phyloP scores from a whole-genome alignment of 2,113 vertebrate genomes.

The Lophochroa leadbeateri region DNA sequence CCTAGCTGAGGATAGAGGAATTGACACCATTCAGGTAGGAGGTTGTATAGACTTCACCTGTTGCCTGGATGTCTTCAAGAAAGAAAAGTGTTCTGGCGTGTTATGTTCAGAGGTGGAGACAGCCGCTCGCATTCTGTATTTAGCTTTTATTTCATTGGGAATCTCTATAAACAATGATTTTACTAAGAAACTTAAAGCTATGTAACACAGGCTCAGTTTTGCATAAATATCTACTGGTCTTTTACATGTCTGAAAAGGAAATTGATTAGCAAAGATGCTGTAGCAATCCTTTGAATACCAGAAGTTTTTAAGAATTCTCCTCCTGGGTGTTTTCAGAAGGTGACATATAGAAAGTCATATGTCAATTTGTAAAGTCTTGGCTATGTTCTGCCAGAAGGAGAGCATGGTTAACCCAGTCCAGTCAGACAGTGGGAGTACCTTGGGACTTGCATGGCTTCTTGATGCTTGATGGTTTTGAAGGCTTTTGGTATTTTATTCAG shows the following conservation, averaged over 20 bases:
- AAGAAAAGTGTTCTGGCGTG: background rate
- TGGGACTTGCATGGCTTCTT: background rate
- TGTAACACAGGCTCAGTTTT: background rate
- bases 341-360: background rate
- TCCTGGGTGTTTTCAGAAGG: background rate
- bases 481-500: background rate
- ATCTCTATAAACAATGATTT: background rate
- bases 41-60: background rate
- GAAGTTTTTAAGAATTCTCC: background rate
- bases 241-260: background rate
- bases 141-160: background rate
- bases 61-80: background rate
- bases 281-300: background rate
- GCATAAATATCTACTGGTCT: background rate
- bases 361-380: background rate
- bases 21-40: background rate
- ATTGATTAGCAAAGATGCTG: rapidly evolving
- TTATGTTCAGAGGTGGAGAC: background rate
- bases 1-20: background rate
- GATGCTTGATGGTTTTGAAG: background rate
- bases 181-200: background rate
- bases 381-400: background rate
- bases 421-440: background rate
- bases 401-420: background rate
- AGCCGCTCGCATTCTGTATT: background rate